A percentile compares a stretch with the other conserved stretches of the same genome.
These are phyloP conservation scores for Ancistrus triradiatus DNA, from an alignment of 2,113 vertebrate species.

Conservation along the genomic window DNA sequence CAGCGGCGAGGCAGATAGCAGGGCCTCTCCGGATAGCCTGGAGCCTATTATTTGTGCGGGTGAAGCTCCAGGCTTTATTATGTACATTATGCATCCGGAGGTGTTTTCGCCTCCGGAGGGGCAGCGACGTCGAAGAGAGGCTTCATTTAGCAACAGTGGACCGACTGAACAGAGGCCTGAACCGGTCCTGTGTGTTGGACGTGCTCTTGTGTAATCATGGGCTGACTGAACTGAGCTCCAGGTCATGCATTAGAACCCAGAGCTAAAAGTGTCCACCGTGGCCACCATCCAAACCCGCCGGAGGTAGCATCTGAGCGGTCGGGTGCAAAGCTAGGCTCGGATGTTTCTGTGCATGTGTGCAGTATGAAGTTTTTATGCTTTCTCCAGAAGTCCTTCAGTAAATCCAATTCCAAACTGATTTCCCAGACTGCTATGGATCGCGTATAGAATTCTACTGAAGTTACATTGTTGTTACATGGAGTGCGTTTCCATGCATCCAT, in stretches of 20 bases:
- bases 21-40: constrained; percentile 36
- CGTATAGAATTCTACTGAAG: no score
- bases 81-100: constrained; percentile 9
- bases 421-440: no score
- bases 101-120: constrained; percentile 21
- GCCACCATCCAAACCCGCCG: constrained; percentile 17
- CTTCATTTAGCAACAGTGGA: constrained; percentile 28
- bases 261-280: constrained; percentile 35
- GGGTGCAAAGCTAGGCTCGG: no score
- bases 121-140: not conserved
- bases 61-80: constrained; percentile 14
- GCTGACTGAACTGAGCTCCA: constrained; percentile 30
- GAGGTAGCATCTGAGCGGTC: constrained; percentile 5
- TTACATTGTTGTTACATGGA: no score
- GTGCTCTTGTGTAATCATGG: constrained; percentile 41
- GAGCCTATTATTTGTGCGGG: constrained; percentile 26
- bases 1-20: constrained; percentile 53
- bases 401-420: no score
- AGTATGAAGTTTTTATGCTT: no score
- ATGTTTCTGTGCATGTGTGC: no score
- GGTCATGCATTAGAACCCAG: constrained; percentile 32
- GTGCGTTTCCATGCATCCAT: no score
- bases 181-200: constrained; percentile 18
- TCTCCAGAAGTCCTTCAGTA: no score
- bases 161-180: not conserved